phyloP scores from a whole-genome alignment of 2,797 vertebrate genomes.

The Alectoris magna region DNA sequence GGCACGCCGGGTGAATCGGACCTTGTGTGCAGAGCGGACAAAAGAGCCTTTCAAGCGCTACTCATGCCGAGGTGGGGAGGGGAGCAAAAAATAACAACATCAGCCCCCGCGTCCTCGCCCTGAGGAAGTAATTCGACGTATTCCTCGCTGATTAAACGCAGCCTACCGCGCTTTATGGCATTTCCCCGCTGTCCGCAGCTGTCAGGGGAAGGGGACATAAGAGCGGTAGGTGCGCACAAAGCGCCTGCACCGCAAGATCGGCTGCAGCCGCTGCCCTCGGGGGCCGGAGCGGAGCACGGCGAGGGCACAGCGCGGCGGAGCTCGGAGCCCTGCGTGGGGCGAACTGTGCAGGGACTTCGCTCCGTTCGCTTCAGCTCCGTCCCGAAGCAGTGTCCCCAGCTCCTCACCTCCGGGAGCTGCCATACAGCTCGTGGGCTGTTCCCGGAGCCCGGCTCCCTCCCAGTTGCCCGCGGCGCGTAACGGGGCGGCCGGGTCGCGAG shows the following conservation, averaged over 20 bases:
- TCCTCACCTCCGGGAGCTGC: background rate
- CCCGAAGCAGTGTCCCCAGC: too few species aligned
- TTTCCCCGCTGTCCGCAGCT: background rate
- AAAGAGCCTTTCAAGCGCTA: slow-evolving; percentile 73
- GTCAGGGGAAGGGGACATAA: background rate
- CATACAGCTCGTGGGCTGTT: background rate
- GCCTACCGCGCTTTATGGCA: slow-evolving; percentile 5
- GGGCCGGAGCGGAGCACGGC: background rate
- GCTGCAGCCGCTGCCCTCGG: background rate
- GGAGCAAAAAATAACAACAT: background rate
- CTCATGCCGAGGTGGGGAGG: background rate
- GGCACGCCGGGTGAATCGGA: slow-evolving; percentile 77
- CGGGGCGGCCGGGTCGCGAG: background rate
- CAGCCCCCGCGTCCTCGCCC: background rate
- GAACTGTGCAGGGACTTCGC: background rate
- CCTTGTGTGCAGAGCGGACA: slow-evolving; percentile 70
- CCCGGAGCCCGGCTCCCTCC: background rate
- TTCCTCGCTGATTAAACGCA: slow-evolving; percentile 4
- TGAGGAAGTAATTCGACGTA: slow-evolving; percentile 16
- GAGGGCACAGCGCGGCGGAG: too few species aligned
- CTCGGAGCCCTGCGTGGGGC: background rate
- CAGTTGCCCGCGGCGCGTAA: background rate
- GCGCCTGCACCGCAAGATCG: background rate
- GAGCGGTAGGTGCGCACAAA: background rate
- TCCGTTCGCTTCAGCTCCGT: too few species aligned